Evolutionary conservation across 1,140 invertebrate species (phyloP).

Genomic region (Macrobrachium rosenbergii): DNA sequence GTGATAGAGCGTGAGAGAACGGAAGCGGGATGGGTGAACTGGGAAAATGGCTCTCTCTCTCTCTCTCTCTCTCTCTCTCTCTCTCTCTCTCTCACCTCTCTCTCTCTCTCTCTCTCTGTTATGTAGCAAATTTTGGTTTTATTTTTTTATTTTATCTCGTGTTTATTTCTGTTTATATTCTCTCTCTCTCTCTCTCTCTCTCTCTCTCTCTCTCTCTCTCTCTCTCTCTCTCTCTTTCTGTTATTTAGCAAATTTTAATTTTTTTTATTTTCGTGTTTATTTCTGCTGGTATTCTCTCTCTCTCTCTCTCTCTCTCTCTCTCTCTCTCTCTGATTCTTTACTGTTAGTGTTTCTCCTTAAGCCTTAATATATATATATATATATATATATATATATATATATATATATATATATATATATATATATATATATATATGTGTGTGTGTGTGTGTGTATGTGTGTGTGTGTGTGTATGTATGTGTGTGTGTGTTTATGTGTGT

Average conservation of each 20-base stretch:
- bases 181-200: too few relatives aligned
- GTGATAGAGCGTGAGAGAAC: conserved; percentile 13
- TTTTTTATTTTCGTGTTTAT: too few relatives aligned
- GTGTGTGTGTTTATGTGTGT: too few relatives aligned
- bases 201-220: too few relatives aligned
- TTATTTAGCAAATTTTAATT: too few relatives aligned
- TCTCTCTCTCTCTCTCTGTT: conserved; percentile 24
- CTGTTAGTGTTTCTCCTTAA: neutral
- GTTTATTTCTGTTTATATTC: too few relatives aligned
- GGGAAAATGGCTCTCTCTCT: neutral
- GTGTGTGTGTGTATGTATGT: too few relatives aligned
- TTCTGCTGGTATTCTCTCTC: too few relatives aligned
- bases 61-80: conserved; percentile 26
- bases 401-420: conserved; percentile 4
- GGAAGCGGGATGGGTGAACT: neutral
- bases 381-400: conserved; percentile 27
- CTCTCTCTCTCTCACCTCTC: neutral
- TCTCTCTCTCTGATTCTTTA: neutral
- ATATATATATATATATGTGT: conserved; percentile 5
- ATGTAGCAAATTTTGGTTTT: too few relatives aligned
- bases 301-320: conserved; percentile 5
- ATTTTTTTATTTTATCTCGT: too few relatives aligned
- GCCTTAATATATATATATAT: too few relatives aligned
- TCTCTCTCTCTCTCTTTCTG: too few relatives aligned
- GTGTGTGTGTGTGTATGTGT: neutral